Percentiles rank a stretch among this genome's conserved stretches.
Conservation (phyloP, 2,888 invertebrate genomes). For the Anoplius nigerrimus region DNA sequence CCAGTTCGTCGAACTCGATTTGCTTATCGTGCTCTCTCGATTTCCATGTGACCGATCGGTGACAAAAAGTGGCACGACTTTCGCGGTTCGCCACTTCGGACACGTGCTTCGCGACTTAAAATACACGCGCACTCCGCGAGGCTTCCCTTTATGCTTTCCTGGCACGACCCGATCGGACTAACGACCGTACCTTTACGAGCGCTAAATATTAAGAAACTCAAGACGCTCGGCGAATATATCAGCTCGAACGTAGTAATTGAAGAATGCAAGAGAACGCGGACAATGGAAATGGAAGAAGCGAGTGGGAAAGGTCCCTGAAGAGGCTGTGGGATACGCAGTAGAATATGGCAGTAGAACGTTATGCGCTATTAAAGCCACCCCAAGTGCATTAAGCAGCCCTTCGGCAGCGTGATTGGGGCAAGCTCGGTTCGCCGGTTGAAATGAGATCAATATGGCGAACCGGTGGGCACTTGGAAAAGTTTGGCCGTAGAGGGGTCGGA, state of each 20-base stretch:
- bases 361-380: constrained; percentile 50
- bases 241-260: background rate
- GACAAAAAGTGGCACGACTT: constrained; percentile 13
- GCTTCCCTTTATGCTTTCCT: constrained; percentile 26
- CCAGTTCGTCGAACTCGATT: constrained; percentile 1
- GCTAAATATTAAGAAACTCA: constrained; percentile 21
- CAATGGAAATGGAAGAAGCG: no score
- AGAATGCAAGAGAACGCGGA: background rate
- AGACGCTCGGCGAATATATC: constrained; percentile 9
- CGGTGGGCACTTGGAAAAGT: background rate
- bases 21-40: background rate
- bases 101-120: constrained; percentile 32
- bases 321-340: background rate
- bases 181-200: background rate
- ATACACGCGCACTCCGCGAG: constrained; percentile 12
- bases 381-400: constrained; percentile 43
- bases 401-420: constrained; percentile 9
- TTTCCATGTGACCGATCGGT: background rate
- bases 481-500: background rate
- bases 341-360: background rate
- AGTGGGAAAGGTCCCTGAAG: no score
- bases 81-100: constrained; percentile 14
- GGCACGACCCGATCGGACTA: constrained; percentile 17
- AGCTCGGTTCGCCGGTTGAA: constrained; percentile 21
- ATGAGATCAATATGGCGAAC: constrained; percentile 47